Evolutionary conservation across 1,140 invertebrate species (phyloP).

Genomic region (Tetramorium simillimum): DNA sequence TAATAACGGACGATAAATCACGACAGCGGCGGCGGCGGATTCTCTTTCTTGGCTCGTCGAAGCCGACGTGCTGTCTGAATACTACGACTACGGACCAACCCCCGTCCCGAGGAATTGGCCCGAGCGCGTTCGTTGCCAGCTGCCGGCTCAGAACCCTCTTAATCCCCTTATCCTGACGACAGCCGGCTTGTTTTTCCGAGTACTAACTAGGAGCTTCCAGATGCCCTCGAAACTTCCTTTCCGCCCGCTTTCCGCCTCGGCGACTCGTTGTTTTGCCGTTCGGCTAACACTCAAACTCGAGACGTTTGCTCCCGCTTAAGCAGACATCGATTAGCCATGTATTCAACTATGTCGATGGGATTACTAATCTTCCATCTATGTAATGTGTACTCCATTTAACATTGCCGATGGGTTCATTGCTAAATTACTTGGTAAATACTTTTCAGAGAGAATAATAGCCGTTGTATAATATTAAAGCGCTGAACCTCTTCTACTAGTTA

Average conservation of each 20-base stretch:
- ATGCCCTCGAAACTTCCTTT: slow-evolving; percentile 33
- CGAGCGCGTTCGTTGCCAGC: slow-evolving; percentile 19
- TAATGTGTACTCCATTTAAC: neutral
- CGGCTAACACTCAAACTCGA: slow-evolving; percentile 17
- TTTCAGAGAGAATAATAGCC: neutral
- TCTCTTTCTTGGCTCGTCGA: slow-evolving; percentile 32
- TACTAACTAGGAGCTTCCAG: slow-evolving; percentile 33
- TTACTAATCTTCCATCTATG: neutral
- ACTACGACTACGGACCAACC: slow-evolving; percentile 3
- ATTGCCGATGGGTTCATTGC: neutral
- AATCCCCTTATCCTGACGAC: slow-evolving; percentile 40
- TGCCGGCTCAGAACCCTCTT: slow-evolving; percentile 24
- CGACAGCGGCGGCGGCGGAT: neutral
- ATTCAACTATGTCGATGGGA: neutral
- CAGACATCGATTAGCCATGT: neutral
- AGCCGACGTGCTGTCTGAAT: slow-evolving; percentile 17
- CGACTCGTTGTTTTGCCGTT: slow-evolving; percentile 6
- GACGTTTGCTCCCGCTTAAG: slow-evolving; percentile 7
- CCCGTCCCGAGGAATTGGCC: slow-evolving; percentile 10
- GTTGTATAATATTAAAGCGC: neutral
- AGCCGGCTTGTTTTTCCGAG: slow-evolving; percentile 42
- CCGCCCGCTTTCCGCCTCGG: neutral
- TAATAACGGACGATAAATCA: slow-evolving; percentile 14
- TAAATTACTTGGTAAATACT: neutral
- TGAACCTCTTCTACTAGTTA: neutral